A percentile compares a stretch with the other conserved stretches of the same genome.
Evolutionary conservation across 2,888 invertebrate genomes (phyloP).

Genomic region (Hyposoter dolosus): DNA sequence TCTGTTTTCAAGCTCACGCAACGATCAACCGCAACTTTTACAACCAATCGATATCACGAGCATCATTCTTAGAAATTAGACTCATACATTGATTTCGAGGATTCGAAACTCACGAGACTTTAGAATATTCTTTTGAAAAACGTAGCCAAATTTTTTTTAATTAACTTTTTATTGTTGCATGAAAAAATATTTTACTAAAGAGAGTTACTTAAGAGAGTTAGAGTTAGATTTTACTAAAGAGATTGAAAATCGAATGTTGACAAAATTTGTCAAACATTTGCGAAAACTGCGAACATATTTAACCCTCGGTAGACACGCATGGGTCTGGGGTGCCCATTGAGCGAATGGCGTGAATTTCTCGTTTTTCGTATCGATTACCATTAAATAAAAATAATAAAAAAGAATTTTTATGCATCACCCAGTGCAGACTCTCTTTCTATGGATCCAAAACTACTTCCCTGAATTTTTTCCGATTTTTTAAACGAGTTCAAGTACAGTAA

Average conservation of each 20-base stretch:
- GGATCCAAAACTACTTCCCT: too few species aligned
- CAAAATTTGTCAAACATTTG: not conserved
- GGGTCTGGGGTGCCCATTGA: too few species aligned
- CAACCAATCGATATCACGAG: slow-evolving; percentile 11
- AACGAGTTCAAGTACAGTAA: too few species aligned
- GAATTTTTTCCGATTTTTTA: too few species aligned
- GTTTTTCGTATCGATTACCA: too few species aligned
- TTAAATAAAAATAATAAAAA: too few species aligned
- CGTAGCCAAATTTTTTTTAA: not conserved
- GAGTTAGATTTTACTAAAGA: too few species aligned
- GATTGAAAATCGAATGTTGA: not conserved
- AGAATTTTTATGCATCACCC: too few species aligned
- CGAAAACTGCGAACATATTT: not conserved
- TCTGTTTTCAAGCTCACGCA: slow-evolving; percentile 5
- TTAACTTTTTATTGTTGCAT: not conserved
- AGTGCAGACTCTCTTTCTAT: too few species aligned
- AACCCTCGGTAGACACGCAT: too few species aligned
- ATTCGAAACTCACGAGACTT: not conserved
- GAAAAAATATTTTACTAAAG: not conserved
- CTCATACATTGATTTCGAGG: not conserved
- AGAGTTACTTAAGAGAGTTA: too few species aligned
- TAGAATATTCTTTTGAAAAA: not conserved
- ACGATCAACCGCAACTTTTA: slow-evolving; percentile 22
- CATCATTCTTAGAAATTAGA: slow-evolving; percentile 15
- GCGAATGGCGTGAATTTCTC: too few species aligned